Base-by-base conservation (phyloP, 1,140 invertebrate species). In the Formica exsecta region DNA sequence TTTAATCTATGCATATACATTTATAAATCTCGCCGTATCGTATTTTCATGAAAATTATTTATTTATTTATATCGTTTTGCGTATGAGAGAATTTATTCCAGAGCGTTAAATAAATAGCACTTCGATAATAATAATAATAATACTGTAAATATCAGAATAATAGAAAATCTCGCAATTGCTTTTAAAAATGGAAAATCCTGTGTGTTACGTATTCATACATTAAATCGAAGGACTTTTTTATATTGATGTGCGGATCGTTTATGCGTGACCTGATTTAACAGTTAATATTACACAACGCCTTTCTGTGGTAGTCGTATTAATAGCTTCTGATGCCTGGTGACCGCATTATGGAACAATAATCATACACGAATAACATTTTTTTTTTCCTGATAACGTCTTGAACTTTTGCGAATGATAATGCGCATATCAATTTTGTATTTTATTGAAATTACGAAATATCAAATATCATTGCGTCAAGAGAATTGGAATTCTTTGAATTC, bases 221-320 rank as follows among this genome's bases (percentile, higher is more conserved):
- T 57, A n/a, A 77, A 22, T 65, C 29, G 62, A 66, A 22, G 22
- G 7, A 62, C n/a, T 16, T 19, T 1, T 80, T 68, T 19, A 51
- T 19, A 19, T 6, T 25, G 3, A 54, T 29, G 13, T n/a, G 19
- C 32, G 11, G n/a, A 70, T 70, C 41, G 11, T 68, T 70, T 22
- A n/a, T 54, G 76, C 62, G 13, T 80, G 44, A 80, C 44, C 64
- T 38, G 22, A 80, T 68, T 80, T 44, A 80, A n/a, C 19, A 13
- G 62, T 68, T 51, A 79, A 66, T 79, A 65, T 79, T 70, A 44
- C 38, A 71, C 66, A 66, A 54, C 61, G 44, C 3, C 51, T 73
- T 59, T 81, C 61, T 41, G 13, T 51, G 29, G 19, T 9, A 3
- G 16, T 25, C 25, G n/a, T 80, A 80, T 80, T 70, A 80, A 80